Evolutionary conservation across 2,888 invertebrate genomes (phyloP).

Genomic region (Heliconius aoede): DNA sequence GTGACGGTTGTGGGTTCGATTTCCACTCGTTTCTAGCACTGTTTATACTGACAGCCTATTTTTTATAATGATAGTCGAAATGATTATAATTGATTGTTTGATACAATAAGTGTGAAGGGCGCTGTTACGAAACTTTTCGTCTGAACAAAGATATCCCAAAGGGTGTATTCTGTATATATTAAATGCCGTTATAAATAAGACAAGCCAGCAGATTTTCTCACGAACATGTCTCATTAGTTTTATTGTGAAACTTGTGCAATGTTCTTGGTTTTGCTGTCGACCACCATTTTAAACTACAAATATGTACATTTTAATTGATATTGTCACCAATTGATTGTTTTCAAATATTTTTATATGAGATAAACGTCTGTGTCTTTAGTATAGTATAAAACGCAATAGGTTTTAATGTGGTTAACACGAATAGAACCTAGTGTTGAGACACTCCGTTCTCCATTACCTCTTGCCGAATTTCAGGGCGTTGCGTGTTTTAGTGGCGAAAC

Average conservation of each 20-base stretch:
- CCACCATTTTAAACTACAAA: not conserved
- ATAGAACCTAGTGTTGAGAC: not conserved
- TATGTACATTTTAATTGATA: not conserved
- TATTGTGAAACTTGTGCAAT: constrained; percentile 14
- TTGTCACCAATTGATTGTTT: not conserved
- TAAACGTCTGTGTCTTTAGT: not conserved
- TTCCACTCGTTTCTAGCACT: no score
- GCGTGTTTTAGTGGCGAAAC: no score
- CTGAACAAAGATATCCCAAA: not conserved
- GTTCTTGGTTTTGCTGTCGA: not conserved
- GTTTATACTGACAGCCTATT: no score
- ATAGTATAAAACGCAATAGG: not conserved
- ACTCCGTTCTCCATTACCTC: no score
- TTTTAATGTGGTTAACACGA: not conserved
- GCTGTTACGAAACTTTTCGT: not conserved
- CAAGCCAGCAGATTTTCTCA: constrained; percentile 7
- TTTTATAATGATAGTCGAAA: no score
- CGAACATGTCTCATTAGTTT: not conserved
- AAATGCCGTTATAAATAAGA: constrained; percentile 18
- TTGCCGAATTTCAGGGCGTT: no score
- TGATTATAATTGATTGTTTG: not conserved
- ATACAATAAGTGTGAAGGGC: not conserved
- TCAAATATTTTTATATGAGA: not conserved
- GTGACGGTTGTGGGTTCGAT: no score
- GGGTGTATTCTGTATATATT: constrained; percentile 13